Evolutionary conservation across 2,797 vertebrate genomes (phyloP).

Genomic region (Poecilia gillii): DNA sequence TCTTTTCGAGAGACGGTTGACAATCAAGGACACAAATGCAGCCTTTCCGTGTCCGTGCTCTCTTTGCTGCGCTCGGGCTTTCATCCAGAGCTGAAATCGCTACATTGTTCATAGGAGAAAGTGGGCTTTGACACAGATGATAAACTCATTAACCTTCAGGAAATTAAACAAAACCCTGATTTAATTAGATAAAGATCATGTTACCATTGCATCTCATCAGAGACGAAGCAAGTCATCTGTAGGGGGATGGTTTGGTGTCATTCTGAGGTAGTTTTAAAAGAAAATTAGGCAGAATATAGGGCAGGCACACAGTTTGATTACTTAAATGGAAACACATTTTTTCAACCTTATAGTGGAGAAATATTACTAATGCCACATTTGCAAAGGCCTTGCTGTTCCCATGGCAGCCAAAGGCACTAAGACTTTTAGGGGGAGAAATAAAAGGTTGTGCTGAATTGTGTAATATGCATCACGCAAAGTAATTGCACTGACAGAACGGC

Average conservation of each 20-base stretch:
- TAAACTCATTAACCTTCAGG: constrained; percentile 81
- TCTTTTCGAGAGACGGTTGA: constrained; percentile 34
- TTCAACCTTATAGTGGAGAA: constrained; percentile 37
- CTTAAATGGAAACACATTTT: constrained; percentile 21
- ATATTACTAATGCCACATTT: constrained; percentile 58
- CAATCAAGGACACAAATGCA: constrained; percentile 58
- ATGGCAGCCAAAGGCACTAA: constrained; percentile 44
- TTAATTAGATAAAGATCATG: constrained; percentile 78
- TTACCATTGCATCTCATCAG: constrained; percentile 58
- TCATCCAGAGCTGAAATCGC: constrained; percentile 57
- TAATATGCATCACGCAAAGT: constrained; percentile 59
- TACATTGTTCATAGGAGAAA: constrained; percentile 54
- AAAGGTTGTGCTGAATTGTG: constrained; percentile 54
- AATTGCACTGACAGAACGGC: constrained; percentile 57
- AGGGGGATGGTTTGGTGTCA: constrained; percentile 16
- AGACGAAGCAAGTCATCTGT: constrained; percentile 53
- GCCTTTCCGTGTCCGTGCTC: constrained; percentile 25
- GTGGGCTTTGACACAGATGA: constrained; percentile 66
- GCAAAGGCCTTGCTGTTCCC: constrained; percentile 26
- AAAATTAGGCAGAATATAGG: constrained; percentile 27
- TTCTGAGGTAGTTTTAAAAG: constrained; percentile 12
- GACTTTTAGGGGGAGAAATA: constrained; percentile 36
- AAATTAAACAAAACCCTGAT: constrained; percentile 77
- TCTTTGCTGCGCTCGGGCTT: constrained; percentile 22
- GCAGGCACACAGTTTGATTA: constrained; percentile 27